Evolutionary conservation across 2,888 invertebrate genomes (phyloP), one percentile per base, ranked within the genome.

Genomic region (Adelognathus sp.): DNA sequence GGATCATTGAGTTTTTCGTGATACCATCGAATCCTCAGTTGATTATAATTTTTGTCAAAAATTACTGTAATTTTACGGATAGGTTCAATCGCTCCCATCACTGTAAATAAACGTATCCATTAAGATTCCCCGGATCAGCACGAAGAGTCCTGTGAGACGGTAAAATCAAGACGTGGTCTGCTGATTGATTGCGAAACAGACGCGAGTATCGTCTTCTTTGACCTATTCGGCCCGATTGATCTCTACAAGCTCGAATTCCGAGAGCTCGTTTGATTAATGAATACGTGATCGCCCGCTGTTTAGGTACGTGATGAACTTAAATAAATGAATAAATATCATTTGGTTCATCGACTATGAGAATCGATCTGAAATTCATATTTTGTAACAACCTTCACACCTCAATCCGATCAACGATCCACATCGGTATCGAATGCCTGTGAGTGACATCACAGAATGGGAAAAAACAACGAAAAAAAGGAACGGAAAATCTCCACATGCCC

Each of bases 321-420:
- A 63, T 60, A 64, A 79, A 46, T 46, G 46, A 90, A 90, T 90
- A 90, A 90, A 90, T 89, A 90, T 86, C 84, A 88, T 87, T 90
- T 88, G 89, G 90, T 91, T 86, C 87, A 88, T 69, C 61, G 72
- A 69, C 61, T 56, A 16, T 16, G 29, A 44, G 58, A 33, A 31
- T 24, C 46, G 18, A 5, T 36, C 76, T 63, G 39, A 70, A 41
- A 67, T 52, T 54, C 9, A 27, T 41, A 9, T 39, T 39, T 18
- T 18, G 5, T n/a, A n/a, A n/a, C 18, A n/a, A 29, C 11, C 6
- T 33, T 39, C 52, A 6, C 14, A 54, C 24, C 66, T 24, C 0
- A 29, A 11, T 64, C 46, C 44, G n/a, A n/a, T 33, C 31, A 31
- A 31, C 6, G 1, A 24, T 27, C n/a, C 11, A 0, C n/a, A 31